phyloP scores from a whole-genome alignment of 1,140 invertebrate species.

The Homalodisca vitripennis region DNA sequence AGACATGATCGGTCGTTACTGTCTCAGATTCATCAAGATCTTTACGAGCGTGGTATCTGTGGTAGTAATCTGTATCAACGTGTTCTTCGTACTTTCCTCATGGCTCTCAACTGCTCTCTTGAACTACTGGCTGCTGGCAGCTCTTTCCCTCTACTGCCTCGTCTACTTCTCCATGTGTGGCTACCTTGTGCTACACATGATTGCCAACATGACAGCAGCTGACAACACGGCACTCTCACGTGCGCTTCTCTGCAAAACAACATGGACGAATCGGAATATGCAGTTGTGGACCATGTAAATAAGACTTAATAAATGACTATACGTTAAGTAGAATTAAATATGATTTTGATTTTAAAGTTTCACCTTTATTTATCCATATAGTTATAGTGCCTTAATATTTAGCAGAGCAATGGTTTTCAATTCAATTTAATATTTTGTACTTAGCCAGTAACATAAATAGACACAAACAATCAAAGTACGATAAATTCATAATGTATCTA shows the following conservation, averaged over 20 bases:
- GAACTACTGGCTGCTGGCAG: background rate
- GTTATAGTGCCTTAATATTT: too few species aligned
- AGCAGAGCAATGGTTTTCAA: too few species aligned
- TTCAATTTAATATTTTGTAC: too few species aligned
- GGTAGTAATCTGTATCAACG: slow-evolving; percentile 77
- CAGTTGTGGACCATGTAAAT: background rate
- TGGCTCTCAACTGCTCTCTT: background rate
- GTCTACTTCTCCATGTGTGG: slow-evolving; percentile 30
- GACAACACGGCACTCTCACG: slow-evolving; percentile 15
- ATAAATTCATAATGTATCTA: too few species aligned
- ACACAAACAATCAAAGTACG: too few species aligned
- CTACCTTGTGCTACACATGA: slow-evolving; percentile 33
- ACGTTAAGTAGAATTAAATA: too few species aligned
- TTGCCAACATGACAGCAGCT: slow-evolving; percentile 28
- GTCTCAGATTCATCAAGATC: slow-evolving; percentile 65
- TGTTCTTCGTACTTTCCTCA: slow-evolving; percentile 65
- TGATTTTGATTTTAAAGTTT: too few species aligned
- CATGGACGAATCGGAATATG: background rate
- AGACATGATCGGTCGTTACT: too few species aligned
- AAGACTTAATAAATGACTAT: too few species aligned
- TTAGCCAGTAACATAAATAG: too few species aligned
- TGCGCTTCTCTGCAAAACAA: background rate
- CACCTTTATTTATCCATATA: too few species aligned
- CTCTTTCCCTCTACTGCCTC: slow-evolving; percentile 15
- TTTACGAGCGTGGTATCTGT: slow-evolving; percentile 63